A percentile compares a stretch with the other conserved stretches of the same genome.
phyloP scores from a whole-genome alignment of 2,888 invertebrate genomes.

The Macaria notata region DNA sequence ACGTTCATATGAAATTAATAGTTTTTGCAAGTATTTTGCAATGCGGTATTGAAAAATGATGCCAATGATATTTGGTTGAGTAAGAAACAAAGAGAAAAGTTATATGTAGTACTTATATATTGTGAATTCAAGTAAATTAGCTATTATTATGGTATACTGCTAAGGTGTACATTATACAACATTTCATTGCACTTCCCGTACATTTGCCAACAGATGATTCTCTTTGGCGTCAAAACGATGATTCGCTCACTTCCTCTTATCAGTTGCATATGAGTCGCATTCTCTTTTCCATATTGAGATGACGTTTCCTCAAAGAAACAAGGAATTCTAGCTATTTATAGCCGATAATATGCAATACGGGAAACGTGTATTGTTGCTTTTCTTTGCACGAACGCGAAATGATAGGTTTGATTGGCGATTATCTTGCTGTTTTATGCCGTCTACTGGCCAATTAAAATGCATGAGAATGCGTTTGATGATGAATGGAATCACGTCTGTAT shows the following conservation, averaged over 20 bases:
- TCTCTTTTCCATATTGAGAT: slow-evolving; percentile 34
- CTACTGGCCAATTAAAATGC: slow-evolving; percentile 23
- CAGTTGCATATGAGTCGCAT: slow-evolving; percentile 32
- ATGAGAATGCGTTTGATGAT: slow-evolving; percentile 13
- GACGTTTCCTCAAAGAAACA: slow-evolving; percentile 29
- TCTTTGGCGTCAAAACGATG: slow-evolving; percentile 39
- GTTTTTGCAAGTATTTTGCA: slow-evolving; percentile 9
- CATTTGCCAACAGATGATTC: slow-evolving; percentile 27
- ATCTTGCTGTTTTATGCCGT: slow-evolving; percentile 23
- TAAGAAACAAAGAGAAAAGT: background rate
- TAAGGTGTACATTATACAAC: slow-evolving; percentile 5
- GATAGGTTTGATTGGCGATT: slow-evolving; percentile 28
- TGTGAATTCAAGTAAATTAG: background rate
- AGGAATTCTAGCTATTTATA: slow-evolving; percentile 32
- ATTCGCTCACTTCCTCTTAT: slow-evolving; percentile 44
- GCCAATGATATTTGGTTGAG: background rate
- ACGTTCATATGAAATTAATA: slow-evolving; percentile 8
- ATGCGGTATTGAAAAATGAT: background rate
- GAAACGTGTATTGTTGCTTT: slow-evolving; percentile 31
- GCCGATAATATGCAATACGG: slow-evolving; percentile 30
- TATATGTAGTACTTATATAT: background rate
- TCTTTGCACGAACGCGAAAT: slow-evolving; percentile 28
- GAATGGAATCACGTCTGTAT: slow-evolving; percentile 5
- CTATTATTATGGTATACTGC: slow-evolving; percentile 2
- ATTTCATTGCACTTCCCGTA: slow-evolving; percentile 8